These are phyloP conservation scores for Pentalonia nigronervosa DNA, from an alignment of 1,140 invertebrate species.

Conservation along the genomic window DNA sequence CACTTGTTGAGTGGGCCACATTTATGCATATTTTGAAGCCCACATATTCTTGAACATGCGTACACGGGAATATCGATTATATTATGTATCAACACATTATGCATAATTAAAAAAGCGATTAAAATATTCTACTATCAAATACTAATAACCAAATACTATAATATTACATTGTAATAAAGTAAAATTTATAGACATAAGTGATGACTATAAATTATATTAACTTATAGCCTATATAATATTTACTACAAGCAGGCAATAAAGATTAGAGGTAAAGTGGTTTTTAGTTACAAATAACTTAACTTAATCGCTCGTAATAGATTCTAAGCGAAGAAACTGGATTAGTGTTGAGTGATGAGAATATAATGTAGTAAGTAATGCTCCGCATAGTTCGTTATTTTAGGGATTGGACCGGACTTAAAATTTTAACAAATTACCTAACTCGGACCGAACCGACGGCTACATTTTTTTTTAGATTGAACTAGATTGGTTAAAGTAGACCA, in stretches of 20 bases:
- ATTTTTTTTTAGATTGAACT: no score
- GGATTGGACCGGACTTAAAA: no score
- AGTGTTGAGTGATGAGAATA: background rate
- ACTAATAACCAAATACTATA: background rate
- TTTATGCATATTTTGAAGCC: background rate
- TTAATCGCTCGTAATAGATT: background rate
- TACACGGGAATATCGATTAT: background rate
- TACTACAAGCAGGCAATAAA: no score
- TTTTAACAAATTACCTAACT: no score
- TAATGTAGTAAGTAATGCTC: no score
- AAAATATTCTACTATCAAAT: background rate
- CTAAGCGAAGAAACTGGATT: background rate
- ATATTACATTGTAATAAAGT: background rate
- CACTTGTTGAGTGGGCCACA: background rate
- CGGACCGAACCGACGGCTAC: no score
- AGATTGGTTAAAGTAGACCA: no score
- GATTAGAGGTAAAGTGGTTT: background rate
- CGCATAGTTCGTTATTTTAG: no score
- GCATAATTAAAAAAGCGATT: background rate
- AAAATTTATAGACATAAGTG: background rate
- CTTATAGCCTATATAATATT: no score
- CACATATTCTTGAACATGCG: background rate
- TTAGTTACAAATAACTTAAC: background rate
- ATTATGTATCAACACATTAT: background rate
- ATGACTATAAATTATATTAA: background rate